Evolutionary conservation across 2,888 invertebrate genomes (phyloP).

Genomic region (Phytoseiulus persimilis): DNA sequence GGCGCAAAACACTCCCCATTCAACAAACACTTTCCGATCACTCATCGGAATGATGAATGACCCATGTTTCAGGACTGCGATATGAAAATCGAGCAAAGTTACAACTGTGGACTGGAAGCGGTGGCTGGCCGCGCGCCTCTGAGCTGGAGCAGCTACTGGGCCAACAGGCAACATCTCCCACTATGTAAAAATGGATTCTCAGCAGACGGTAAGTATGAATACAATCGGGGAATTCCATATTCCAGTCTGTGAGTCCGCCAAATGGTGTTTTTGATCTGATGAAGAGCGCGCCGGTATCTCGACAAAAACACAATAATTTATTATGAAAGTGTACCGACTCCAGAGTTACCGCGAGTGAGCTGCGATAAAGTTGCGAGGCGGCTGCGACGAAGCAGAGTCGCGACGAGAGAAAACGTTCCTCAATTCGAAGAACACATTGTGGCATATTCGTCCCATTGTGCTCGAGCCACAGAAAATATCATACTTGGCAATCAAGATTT

Average conservation of each 20-base stretch:
- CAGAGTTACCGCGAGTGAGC: no score
- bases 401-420: neutral
- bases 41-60: neutral
- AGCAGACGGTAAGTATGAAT: conserved; percentile 8
- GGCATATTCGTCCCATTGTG: neutral
- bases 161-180: conserved; percentile 9
- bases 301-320: no score
- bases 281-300: no score
- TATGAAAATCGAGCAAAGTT: neutral
- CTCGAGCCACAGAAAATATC: neutral
- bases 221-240: neutral
- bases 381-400: no score
- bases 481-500: neutral
- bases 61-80: conserved; percentile 7
- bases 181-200: conserved; percentile 30
- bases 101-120: neutral
- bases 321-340: no score
- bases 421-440: neutral
- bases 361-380: no score
- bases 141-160: neutral
- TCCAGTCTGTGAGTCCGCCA: no score
- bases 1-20: no score
- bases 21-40: no score
- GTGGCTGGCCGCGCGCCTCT: neutral
- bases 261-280: no score